phyloP scores from a whole-genome alignment of 2,888 invertebrate species.

The Saturnia pavonia region DNA sequence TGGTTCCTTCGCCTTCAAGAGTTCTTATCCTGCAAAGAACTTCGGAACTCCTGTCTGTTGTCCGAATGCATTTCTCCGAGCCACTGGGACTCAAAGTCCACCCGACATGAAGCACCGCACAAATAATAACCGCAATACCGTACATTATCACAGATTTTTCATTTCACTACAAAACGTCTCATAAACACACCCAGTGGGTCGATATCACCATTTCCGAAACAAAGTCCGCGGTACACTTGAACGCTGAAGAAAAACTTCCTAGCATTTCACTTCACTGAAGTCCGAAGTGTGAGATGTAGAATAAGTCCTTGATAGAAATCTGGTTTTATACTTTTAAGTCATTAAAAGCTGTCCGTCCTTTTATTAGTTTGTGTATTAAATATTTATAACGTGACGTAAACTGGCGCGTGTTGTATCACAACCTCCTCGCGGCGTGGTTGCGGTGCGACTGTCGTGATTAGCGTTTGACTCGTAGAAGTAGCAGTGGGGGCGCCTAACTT shows the following conservation, averaged over 20 bases:
- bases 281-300: conserved; percentile 43
- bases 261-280: conserved; percentile 76
- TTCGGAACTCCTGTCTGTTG: conserved; percentile 69
- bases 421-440: conserved; percentile 65
- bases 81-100: conserved; percentile 80
- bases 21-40: conserved; percentile 87
- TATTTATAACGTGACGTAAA: conserved; percentile 72
- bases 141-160: conserved; percentile 81
- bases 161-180: conserved; percentile 78
- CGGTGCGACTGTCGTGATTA: conserved; percentile 73
- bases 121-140: conserved; percentile 68
- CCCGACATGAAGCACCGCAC: conserved; percentile 80
- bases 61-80: conserved; percentile 75
- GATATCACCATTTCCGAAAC: conserved; percentile 82
- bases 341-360: conserved; percentile 51
- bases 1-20: conserved; percentile 86
- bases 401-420: conserved; percentile 59
- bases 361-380: conserved; percentile 67
- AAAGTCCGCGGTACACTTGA: conserved; percentile 75
- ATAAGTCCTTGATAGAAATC: conserved; percentile 45
- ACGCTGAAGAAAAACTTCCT: conserved; percentile 72
- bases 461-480: conserved; percentile 69
- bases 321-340: conserved; percentile 51
- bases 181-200: conserved; percentile 81
- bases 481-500: conserved; percentile 73